Conservation (phyloP, 1,140 invertebrate species). For the Thereuonema tuberculata region DNA sequence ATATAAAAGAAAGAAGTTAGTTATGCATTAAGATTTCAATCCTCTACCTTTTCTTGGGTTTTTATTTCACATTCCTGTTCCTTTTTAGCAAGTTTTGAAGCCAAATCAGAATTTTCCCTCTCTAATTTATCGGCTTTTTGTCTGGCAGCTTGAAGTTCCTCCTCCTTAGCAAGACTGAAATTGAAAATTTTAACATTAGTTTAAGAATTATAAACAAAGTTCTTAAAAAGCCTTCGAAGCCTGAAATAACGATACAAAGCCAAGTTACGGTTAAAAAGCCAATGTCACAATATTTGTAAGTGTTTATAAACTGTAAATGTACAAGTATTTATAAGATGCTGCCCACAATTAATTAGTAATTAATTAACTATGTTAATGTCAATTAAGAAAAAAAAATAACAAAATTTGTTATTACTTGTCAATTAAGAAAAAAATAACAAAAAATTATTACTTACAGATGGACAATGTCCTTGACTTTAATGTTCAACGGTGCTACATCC, state of each 20-base stretch:
- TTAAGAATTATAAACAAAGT: not conserved
- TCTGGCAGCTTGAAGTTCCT: conserved; percentile 73
- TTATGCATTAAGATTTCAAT: not conserved
- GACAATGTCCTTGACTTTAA: conserved; percentile 82
- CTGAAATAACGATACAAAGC: no score
- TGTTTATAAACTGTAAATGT: no score
- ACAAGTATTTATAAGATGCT: no score
- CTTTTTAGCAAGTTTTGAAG: conserved; percentile 71
- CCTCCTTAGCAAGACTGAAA: conserved; percentile 69
- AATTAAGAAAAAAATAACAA: no score
- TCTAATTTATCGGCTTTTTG: conserved; percentile 76
- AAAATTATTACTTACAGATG: conserved; percentile 58
- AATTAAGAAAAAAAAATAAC: not conserved
- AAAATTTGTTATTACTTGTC: no score
- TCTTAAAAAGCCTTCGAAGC: no score
- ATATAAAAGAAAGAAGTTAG: not conserved
- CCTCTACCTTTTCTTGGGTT: conserved; percentile 61
- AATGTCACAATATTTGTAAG: no score
- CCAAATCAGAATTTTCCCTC: conserved; percentile 74
- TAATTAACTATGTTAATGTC: not conserved
- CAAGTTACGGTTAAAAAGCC: no score
- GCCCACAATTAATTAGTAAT: no score
- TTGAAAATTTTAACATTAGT: not conserved
- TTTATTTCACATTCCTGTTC: conserved; percentile 82
- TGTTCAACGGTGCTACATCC: conserved; percentile 67